Conservation (phyloP, 1,140 invertebrate genomes). For the Bombus picipes region DNA sequence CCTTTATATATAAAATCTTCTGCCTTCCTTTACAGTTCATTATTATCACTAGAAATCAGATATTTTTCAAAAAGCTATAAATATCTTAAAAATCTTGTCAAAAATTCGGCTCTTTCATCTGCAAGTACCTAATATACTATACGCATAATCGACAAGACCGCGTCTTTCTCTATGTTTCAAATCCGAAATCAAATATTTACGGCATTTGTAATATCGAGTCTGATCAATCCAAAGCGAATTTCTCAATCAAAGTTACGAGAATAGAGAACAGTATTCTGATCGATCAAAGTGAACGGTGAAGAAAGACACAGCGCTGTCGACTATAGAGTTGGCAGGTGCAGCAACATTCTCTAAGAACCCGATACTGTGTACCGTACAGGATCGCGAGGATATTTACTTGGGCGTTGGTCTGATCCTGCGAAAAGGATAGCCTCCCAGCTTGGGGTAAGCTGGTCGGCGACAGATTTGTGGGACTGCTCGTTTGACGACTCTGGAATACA, state of each 20-base stretch:
- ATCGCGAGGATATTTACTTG: conserved; percentile 81
- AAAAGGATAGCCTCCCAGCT: conserved; percentile 83
- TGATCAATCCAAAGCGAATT: not conserved
- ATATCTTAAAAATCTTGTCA: no score
- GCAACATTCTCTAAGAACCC: conserved; percentile 19
- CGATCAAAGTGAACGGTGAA: not conserved
- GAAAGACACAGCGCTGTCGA: not conserved
- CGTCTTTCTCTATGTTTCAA: not conserved
- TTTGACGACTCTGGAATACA: conserved; percentile 87
- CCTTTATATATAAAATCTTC: no score
- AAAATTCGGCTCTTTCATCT: no score
- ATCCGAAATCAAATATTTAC: no score
- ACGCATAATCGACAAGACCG: conserved; percentile 28
- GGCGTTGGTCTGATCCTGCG: conserved; percentile 82
- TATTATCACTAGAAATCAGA: no score
- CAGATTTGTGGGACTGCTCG: conserved; percentile 87
- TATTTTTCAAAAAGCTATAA: no score
- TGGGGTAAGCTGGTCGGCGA: conserved; percentile 87
- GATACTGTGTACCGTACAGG: conserved; percentile 50
- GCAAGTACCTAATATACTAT: no score
- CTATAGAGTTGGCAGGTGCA: not conserved
- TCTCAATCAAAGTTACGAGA: not conserved
- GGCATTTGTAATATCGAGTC: not conserved
- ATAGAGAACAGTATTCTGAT: no score
- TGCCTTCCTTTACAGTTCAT: no score